Evolutionary conservation across 1,140 invertebrate genomes (phyloP), one percentile per base, ranked within the genome.

Genomic region (Octopus sinensis): DNA sequence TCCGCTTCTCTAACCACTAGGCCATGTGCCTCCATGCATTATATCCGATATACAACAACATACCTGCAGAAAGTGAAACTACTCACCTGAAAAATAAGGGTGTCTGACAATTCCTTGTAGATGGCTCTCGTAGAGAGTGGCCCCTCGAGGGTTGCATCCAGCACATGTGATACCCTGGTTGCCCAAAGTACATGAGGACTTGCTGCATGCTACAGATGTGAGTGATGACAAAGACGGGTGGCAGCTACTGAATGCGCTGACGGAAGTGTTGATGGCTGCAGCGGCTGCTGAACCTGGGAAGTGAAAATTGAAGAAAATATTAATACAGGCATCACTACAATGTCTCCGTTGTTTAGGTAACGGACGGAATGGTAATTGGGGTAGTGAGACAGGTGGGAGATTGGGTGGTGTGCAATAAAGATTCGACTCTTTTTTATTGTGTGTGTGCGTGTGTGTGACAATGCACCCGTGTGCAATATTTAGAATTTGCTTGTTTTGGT

Each of bases 41-140:
- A 23, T 23, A 23, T 23, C 23, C 23, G 23, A 23, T 43, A 43
- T 43, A 43, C 30, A 43, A 43, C 30, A 43, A 43, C 30, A 43
- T 43, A 43, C 30, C 30, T 43, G 30, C 3, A 43, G 30, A 2
- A 43, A 43, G 30, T 43, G 30, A 43, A 43, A 43, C 30, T 43
- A 73, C 81, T 84, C 76, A 86, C 86, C 85, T 76, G 82, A 77
- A 62, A 86, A 84, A 78, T 86, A 86, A 4, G 85, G 84, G 53
- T 85, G 85, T 71, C 86, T 30, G 4, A 86, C 77, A 82, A 86
- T 82, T 7, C 79, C 82, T 73, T 80, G 81, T 68, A 86, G 80
- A 17, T 84, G 86, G 10, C 75, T 80, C 52, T 86, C 86, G 62
- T 86, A 86, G 10, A 86, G 54, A 4, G 80, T 82, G 51, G 81